Percentiles rank a stretch among this genome's conserved stretches.
These are phyloP conservation scores for Pristionchus maxplancki DNA, from an alignment of 2,888 invertebrate genomes.

Conservation along the genomic window DNA sequence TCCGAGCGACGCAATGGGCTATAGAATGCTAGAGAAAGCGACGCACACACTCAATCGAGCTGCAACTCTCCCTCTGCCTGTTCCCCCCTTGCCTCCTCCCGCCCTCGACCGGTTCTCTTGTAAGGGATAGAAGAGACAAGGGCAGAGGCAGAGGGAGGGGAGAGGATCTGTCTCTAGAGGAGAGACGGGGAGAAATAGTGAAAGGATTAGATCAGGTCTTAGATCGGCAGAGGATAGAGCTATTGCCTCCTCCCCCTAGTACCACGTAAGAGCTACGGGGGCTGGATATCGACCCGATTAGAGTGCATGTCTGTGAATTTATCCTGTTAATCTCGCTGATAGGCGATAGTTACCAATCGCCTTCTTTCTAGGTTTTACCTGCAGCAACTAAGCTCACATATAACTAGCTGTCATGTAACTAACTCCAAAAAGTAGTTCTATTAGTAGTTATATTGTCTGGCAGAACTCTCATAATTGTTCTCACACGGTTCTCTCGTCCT, in stretches of 20 bases:
- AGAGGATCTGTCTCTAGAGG: background rate
- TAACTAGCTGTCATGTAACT: no score
- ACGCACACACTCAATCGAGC: slow-evolving; percentile 21
- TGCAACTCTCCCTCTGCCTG: slow-evolving; percentile 8
- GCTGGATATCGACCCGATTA: slow-evolving; percentile 43
- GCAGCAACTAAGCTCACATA: background rate
- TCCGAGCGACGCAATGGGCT: slow-evolving; percentile 73
- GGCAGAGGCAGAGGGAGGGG: background rate
- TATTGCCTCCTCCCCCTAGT: slow-evolving; percentile 20
- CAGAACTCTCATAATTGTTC: background rate
- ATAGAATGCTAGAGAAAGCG: background rate
- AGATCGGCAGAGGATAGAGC: slow-evolving; percentile 39
- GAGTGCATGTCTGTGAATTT: background rate
- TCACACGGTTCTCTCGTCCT: background rate
- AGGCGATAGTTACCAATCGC: background rate
- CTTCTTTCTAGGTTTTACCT: background rate
- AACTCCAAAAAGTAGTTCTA: no score
- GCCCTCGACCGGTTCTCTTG: background rate
- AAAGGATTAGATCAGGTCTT: slow-evolving; percentile 35
- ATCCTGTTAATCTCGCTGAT: background rate
- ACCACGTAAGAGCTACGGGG: slow-evolving; percentile 1
- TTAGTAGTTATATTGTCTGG: background rate
- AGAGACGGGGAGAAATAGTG: slow-evolving; percentile 10
- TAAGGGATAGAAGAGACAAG: background rate
- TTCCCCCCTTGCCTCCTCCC: background rate